Evolutionary conservation across 2,797 vertebrate species (phyloP), one percentile per base, ranked within the genome.

Genomic region (Sorex maritimensis): DNA sequence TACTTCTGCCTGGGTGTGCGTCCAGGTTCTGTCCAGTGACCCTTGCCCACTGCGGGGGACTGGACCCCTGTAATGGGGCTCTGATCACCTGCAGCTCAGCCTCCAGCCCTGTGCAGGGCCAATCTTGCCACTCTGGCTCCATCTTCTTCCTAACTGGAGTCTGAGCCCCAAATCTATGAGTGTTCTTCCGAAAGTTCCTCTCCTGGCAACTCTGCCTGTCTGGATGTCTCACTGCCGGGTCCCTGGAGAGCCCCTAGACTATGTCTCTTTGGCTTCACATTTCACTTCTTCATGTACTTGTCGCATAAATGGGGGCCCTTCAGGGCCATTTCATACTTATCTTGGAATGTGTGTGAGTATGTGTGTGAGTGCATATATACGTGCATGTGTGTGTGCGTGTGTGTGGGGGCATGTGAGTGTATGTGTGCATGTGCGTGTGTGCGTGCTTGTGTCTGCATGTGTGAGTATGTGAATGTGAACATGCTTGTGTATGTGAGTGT

Each of bases 141-240:
- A 2, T 85, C 75, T 52, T 55, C 46, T 80, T 86, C 89, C 65
- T 87, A 11, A 49, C 23, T 94, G 49, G 63, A 87, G 24, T 44
- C 74, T 24, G 0, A 6, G 65, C 68, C 34, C n/a, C 38, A n/a
- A 24, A 61, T 23, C 81, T 92, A 14, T 61, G 14, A 80, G 65
- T 63, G 10, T 58, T 80, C 49, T 83, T 5, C 23, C n/a, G 69
- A 30, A 46, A 19, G 63, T 2, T 77, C 30, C 52, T 17, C 61
- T 24, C 46, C 12, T 68, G 58, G 72, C 86, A 4, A 13, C 28
- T 87, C 58, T 74, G 15, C 4, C 30, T 26, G 41, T 8, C 3
- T 21, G 19, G 28, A 41, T 41, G 23, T 69, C 38, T 72, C 12
- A 52, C 26, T 67, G 61, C 38, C 5, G 61, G 65, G 30, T 69